phyloP scores from a whole-genome alignment of 2,797 vertebrate species.

The Enteromius fasciolatus region DNA sequence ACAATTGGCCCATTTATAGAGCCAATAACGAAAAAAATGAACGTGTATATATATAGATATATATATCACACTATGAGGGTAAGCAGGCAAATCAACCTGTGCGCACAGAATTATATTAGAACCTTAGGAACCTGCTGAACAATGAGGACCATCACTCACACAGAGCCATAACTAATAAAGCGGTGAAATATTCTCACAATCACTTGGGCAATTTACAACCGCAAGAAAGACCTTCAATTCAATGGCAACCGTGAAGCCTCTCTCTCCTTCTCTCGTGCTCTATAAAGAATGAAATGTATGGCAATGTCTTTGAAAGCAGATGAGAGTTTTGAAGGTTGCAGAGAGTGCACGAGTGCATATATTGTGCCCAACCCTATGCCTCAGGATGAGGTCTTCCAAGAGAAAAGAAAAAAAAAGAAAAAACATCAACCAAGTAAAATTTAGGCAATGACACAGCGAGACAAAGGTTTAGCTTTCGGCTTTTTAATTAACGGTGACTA shows the following conservation, averaged over 20 bases:
- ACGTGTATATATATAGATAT: background rate
- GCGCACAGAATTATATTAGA: constrained; percentile 24
- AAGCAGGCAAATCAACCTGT: constrained; percentile 22
- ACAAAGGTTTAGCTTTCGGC: background rate
- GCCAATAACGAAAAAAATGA: constrained; percentile 1
- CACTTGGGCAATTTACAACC: constrained; percentile 34
- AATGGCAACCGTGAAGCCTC: constrained; percentile 13
- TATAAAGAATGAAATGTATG: constrained; percentile 51
- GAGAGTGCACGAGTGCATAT: background rate
- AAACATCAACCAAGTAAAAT: background rate
- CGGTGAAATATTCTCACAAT: constrained; percentile 46
- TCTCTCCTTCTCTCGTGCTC: constrained; percentile 10
- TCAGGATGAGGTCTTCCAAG: constrained; percentile 1
- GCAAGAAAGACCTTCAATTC: constrained; percentile 27
- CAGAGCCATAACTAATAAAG: constrained; percentile 23
- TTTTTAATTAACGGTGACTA: background rate
- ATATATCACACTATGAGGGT: background rate
- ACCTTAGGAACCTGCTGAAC: constrained; percentile 12
- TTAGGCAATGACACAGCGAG: background rate
- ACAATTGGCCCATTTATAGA: constrained; percentile 26
- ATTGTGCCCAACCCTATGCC: background rate
- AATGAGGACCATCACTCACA: constrained; percentile 35
- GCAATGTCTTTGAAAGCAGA: constrained; percentile 59
- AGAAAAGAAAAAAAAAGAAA: background rate
- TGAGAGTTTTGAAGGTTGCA: constrained; percentile 38